These are phyloP conservation scores for Tiaroga cobitis DNA, from an alignment of 2,797 vertebrate species.

Conservation along the genomic window DNA sequence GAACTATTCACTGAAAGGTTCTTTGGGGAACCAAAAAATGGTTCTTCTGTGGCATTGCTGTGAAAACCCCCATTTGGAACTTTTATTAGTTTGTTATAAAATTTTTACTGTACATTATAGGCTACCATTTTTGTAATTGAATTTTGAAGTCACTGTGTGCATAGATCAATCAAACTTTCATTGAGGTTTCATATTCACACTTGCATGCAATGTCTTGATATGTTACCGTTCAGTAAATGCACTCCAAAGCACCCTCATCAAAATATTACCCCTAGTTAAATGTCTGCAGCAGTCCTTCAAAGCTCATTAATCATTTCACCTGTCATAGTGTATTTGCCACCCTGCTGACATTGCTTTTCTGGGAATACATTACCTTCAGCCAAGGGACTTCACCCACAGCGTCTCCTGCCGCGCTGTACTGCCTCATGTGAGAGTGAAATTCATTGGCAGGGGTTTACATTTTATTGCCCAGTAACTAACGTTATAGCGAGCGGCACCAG, in stretches of 20 bases:
- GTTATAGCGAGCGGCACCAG: conserved; percentile 14
- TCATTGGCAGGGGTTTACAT: conserved; percentile 59
- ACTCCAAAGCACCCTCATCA: conserved; percentile 58
- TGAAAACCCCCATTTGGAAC: neutral
- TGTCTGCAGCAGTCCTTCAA: conserved; percentile 60
- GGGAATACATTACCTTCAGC: conserved; percentile 61
- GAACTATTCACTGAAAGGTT: no score
- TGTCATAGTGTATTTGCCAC: conserved; percentile 56
- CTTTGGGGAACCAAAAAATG: neutral
- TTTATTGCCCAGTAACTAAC: conserved; percentile 41
- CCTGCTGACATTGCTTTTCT: conserved; percentile 67
- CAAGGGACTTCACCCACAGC: conserved; percentile 53
- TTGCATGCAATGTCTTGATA: neutral
- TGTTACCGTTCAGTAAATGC: conserved; percentile 52
- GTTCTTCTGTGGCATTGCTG: neutral
- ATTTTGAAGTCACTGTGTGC: neutral
- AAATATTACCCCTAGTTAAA: conserved; percentile 69
- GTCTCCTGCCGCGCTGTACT: conserved; percentile 11
- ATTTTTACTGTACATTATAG: neutral
- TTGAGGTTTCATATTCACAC: no score
- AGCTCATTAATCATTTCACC: conserved; percentile 69
- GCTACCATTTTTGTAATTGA: neutral
- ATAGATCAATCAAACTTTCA: neutral
- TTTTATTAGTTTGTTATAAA: neutral
- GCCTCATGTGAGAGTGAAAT: conserved; percentile 56